These are phyloP conservation scores for Calephelis virginiensis DNA, from an alignment of 1,140 invertebrate genomes.

Conservation along the genomic window DNA sequence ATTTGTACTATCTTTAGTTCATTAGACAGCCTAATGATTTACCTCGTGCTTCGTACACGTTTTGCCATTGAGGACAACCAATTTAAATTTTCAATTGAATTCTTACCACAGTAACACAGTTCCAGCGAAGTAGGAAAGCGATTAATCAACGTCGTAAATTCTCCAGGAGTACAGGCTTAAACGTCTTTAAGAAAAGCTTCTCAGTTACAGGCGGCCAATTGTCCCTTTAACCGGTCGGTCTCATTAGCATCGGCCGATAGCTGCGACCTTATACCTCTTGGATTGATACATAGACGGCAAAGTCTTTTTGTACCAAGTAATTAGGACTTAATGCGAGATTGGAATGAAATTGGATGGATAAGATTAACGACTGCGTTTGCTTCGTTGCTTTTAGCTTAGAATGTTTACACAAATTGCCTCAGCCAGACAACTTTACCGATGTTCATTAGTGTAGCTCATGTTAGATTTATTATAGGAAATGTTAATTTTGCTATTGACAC, in stretches of 20 bases:
- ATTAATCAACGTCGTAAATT: conserved; percentile 54
- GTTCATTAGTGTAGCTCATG: background rate
- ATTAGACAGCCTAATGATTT: conserved; percentile 52
- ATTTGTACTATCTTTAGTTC: conserved; percentile 51
- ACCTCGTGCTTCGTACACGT: conserved; percentile 31
- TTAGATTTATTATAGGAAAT: background rate
- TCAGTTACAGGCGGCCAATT: conserved; percentile 54
- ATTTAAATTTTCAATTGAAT: conserved; percentile 53
- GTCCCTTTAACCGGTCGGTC: conserved; percentile 57
- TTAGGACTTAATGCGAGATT: conserved; percentile 37
- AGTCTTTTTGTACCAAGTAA: conserved; percentile 57
- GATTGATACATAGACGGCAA: conserved; percentile 71
- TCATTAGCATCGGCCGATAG: conserved; percentile 66
- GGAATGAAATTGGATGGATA: conserved; percentile 16
- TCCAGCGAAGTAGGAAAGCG: conserved; percentile 41
- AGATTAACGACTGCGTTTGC: conserved; percentile 8
- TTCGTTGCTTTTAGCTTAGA: conserved; percentile 1
- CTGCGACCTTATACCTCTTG: conserved; percentile 48
- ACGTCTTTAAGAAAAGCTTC: conserved; percentile 54
- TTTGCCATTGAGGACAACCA: conserved; percentile 34
- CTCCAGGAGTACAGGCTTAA: conserved; percentile 56
- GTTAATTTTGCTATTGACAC: background rate
- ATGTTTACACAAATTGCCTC: background rate
- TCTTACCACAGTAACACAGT: conserved; percentile 48
- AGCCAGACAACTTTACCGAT: background rate